These are phyloP conservation scores for Homarus gammarus DNA, from an alignment of 2,888 invertebrate species.

Conservation along the genomic window DNA sequence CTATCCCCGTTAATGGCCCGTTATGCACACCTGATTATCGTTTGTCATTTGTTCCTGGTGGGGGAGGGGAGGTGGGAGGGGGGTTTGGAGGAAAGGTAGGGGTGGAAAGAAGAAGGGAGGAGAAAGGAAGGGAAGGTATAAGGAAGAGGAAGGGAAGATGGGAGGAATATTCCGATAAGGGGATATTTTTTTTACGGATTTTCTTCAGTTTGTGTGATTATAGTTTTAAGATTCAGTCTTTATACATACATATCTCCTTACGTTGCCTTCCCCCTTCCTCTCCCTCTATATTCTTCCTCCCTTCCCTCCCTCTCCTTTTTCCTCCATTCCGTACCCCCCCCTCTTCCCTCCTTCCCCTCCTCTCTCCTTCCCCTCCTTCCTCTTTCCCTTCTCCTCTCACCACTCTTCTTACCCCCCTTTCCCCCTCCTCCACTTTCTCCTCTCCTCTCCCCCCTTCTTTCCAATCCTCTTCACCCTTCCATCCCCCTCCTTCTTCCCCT, in stretches of 20 bases:
- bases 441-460: background rate
- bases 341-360: background rate
- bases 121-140: no score
- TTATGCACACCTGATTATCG: no score
- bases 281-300: slow-evolving; percentile 21
- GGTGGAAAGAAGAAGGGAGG: no score
- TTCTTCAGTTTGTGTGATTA: no score
- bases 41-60: no score
- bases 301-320: slow-evolving; percentile 19
- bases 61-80: slow-evolving; percentile 16
- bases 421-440: background rate
- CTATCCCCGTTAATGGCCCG: background rate
- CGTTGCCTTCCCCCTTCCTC: slow-evolving; percentile 17
- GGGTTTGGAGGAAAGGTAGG: slow-evolving; percentile 5
- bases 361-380: slow-evolving; percentile 12
- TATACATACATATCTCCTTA: background rate
- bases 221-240: no score
- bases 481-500: background rate
- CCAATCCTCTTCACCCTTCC: background rate
- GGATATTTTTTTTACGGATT: no score
- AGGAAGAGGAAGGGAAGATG: background rate
- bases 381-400: background rate
- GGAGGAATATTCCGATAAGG: no score
- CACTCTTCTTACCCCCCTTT: background rate
- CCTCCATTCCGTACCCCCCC: background rate